Evolutionary conservation across 2,888 invertebrate genomes (phyloP).

Genomic region (Galerucella pusilla): DNA sequence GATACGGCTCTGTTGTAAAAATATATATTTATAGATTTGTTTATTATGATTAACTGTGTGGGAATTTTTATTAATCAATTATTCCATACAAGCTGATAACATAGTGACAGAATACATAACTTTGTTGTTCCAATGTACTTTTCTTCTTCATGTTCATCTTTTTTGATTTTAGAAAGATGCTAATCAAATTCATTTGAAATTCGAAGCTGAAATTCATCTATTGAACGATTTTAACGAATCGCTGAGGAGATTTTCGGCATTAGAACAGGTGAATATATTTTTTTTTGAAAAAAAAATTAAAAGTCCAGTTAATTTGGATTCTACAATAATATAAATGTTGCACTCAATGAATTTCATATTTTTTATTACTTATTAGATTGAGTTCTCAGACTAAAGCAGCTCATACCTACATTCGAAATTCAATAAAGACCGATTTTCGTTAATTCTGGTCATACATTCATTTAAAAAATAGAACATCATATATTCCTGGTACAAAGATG

Average conservation of each 20-base stretch:
- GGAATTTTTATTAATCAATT: slow-evolving; percentile 12
- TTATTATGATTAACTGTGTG: neutral
- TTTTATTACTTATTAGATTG: too few species aligned
- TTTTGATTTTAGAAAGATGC: slow-evolving; percentile 56
- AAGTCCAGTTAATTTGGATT: too few species aligned
- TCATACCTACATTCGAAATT: too few species aligned
- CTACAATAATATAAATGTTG: too few species aligned
- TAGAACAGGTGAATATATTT: slow-evolving; percentile 65
- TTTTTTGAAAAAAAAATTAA: too few species aligned
- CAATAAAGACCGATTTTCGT: too few species aligned
- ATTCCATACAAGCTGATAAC: slow-evolving; percentile 13
- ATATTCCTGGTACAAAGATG: too few species aligned
- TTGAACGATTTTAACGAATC: slow-evolving; percentile 73
- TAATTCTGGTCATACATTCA: too few species aligned
- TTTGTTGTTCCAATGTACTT: neutral
- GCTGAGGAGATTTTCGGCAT: slow-evolving; percentile 68
- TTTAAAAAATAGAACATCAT: too few species aligned
- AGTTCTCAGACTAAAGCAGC: too few species aligned
- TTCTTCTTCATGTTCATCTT: slow-evolving; percentile 4
- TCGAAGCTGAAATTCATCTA: slow-evolving; percentile 71
- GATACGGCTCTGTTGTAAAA: slow-evolving; percentile 10
- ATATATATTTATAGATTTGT: slow-evolving; percentile 2
- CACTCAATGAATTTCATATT: too few species aligned
- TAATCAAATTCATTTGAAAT: slow-evolving; percentile 70
- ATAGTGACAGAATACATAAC: neutral